Evolutionary conservation across 2,113 vertebrate species (phyloP).

Genomic region (Cynopterus brachyotis): DNA sequence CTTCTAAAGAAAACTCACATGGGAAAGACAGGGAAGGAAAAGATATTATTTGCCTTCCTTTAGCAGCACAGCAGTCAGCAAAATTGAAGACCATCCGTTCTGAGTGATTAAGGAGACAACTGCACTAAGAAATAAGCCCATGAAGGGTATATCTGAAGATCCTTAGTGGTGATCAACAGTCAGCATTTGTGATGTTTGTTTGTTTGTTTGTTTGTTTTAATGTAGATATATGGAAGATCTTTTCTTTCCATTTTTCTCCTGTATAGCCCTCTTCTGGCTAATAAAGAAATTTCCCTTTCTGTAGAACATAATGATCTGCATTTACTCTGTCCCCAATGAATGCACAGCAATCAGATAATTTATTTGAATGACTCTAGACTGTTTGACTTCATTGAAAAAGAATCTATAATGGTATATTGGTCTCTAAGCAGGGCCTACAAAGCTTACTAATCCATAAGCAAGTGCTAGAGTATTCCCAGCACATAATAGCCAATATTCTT

Average conservation of each 20-base stretch:
- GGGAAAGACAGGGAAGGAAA: conserved; percentile 42
- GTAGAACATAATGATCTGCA: neutral
- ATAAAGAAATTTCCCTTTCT: conserved; percentile 59
- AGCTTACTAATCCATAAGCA: conserved; percentile 64
- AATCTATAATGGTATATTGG: conserved; percentile 51
- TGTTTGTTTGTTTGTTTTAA: neutral
- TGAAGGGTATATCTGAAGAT: neutral
- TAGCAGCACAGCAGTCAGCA: conserved; percentile 47
- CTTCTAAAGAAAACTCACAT: neutral
- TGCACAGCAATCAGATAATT: conserved; percentile 64
- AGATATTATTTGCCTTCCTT: neutral
- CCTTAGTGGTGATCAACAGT: conserved; percentile 19
- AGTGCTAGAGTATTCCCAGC: conserved; percentile 44
- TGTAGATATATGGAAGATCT: neutral
- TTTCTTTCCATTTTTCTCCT: conserved; percentile 22
- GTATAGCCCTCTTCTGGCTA: neutral
- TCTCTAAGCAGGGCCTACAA: conserved; percentile 52
- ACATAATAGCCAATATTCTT: conserved; percentile 43
- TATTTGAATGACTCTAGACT: conserved; percentile 68
- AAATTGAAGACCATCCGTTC: conserved; percentile 62
- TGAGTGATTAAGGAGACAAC: conserved; percentile 49
- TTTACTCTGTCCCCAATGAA: conserved; percentile 55
- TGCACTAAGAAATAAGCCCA: conserved; percentile 19
- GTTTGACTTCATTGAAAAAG: conserved; percentile 63
- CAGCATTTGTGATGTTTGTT: neutral